A percentile compares a stretch with the other conserved stretches of the same genome.
Conservation (phyloP, 2,113 vertebrate species). For the Macheiramphus alcinus region DNA sequence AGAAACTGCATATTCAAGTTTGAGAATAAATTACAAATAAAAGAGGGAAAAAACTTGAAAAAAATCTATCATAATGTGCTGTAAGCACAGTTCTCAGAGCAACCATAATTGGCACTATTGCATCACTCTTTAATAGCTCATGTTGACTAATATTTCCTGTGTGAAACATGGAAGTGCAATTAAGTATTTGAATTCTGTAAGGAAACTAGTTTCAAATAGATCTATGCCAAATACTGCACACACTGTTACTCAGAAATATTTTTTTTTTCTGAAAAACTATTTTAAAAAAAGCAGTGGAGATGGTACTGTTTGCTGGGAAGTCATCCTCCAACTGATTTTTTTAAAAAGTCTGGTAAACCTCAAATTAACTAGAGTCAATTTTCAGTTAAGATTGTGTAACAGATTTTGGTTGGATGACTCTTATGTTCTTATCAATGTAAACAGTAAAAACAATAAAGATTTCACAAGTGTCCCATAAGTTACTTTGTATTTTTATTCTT, state of each 20-base stretch:
- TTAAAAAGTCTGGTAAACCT: background rate
- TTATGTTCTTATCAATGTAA: background rate
- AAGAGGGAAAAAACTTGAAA: background rate
- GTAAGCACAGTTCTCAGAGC: background rate
- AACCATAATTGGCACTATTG: background rate
- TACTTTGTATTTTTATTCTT: background rate
- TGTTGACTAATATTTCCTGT: background rate
- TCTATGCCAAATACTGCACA: background rate
- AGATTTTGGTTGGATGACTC: background rate
- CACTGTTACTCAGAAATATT: background rate
- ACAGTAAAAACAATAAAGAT: rapidly evolving
- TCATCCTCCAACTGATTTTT: background rate
- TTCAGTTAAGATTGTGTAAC: background rate
- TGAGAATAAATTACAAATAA: background rate
- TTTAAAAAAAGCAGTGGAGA: rapidly evolving
- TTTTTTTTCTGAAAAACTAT: background rate
- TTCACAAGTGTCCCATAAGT: background rate
- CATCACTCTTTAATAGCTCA: background rate
- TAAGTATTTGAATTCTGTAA: background rate
- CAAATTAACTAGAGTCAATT: background rate
- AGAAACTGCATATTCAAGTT: background rate
- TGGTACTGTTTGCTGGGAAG: background rate
- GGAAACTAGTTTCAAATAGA: background rate
- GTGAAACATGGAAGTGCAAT: background rate
- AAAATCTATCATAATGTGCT: background rate